A percentile compares a stretch with the other conserved stretches of the same genome.
Conservation (phyloP, 2,888 invertebrate genomes). For the Latheticus oryzae region DNA sequence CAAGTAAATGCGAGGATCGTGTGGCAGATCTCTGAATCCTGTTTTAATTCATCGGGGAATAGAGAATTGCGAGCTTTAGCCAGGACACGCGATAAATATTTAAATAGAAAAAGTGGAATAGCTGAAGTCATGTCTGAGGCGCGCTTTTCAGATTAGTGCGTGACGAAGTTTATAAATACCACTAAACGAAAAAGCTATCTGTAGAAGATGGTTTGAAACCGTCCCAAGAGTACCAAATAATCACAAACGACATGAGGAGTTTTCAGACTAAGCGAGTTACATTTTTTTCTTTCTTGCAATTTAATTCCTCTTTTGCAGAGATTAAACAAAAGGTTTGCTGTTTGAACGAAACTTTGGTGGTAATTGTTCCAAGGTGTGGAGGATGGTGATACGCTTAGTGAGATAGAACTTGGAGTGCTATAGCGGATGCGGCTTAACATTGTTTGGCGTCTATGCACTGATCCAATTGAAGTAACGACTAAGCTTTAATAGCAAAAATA, state of each 20-base stretch:
- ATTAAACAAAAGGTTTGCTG: conserved; percentile 7
- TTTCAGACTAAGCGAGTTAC: not conserved
- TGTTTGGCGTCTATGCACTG: no score
- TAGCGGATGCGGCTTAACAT: no score
- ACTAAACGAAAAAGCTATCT: conserved; percentile 53
- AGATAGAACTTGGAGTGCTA: no score
- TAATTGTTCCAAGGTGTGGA: no score
- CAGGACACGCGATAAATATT: conserved; percentile 55
- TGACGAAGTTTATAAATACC: conserved; percentile 54
- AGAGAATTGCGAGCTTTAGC: conserved; percentile 46
- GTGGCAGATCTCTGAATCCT: conserved; percentile 49
- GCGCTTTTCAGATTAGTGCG: conserved; percentile 50
- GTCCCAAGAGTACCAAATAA: conserved; percentile 24
- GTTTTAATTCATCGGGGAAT: conserved; percentile 50
- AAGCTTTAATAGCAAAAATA: no score
- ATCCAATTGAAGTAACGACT: no score
- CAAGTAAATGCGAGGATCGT: conserved; percentile 47
- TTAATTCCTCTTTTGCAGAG: conserved; percentile 12
- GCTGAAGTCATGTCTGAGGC: conserved; percentile 21
- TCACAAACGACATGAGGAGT: conserved; percentile 1
- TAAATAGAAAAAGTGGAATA: conserved; percentile 48
- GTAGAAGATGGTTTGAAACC: conserved; percentile 22
- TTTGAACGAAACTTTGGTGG: no score
- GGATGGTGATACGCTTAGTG: no score
- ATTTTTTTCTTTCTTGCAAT: conserved; percentile 12